A percentile compares a stretch with the other conserved stretches of the same genome.
Evolutionary conservation across 2,888 invertebrate genomes (phyloP).

Genomic region (Helleia helle): DNA sequence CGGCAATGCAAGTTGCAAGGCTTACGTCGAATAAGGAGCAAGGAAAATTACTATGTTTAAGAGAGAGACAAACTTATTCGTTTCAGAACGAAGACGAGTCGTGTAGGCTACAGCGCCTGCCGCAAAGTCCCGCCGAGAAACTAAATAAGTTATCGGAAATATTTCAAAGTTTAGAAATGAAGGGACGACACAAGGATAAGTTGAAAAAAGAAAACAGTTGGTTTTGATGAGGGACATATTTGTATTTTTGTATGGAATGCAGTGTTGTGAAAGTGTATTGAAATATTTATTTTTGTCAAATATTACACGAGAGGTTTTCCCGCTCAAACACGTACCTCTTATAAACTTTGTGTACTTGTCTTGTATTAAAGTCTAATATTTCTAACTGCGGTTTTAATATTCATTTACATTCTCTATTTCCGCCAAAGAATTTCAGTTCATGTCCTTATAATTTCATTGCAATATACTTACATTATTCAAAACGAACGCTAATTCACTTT

Average conservation of each 20-base stretch:
- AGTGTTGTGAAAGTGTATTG: constrained; percentile 30
- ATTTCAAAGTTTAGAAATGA: constrained; percentile 57
- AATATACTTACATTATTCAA: too few relatives aligned
- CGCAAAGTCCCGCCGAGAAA: constrained; percentile 46
- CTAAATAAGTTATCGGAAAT: constrained; percentile 57
- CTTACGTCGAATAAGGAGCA: constrained; percentile 51
- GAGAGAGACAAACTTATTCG: constrained; percentile 47
- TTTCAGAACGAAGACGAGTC: constrained; percentile 33
- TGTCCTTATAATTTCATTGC: too few relatives aligned
- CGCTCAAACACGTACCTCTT: constrained; percentile 44
- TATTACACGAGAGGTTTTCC: constrained; percentile 31
- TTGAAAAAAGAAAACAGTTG: constrained; percentile 66
- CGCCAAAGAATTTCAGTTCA: too few relatives aligned
- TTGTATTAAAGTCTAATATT: neutral
- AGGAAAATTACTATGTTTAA: constrained; percentile 53
- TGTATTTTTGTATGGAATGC: constrained; percentile 9
- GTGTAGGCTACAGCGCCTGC: constrained; percentile 42
- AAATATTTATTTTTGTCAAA: constrained; percentile 35
- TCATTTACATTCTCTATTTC: neutral
- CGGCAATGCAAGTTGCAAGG: constrained; percentile 54
- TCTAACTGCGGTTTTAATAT: neutral
- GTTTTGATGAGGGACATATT: constrained; percentile 36
- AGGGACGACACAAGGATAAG: constrained; percentile 48
- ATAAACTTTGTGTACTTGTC: neutral
- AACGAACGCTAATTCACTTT: too few relatives aligned